phyloP scores from a whole-genome alignment of 2,797 vertebrate genomes.

The Cyclopterus lumpus region DNA sequence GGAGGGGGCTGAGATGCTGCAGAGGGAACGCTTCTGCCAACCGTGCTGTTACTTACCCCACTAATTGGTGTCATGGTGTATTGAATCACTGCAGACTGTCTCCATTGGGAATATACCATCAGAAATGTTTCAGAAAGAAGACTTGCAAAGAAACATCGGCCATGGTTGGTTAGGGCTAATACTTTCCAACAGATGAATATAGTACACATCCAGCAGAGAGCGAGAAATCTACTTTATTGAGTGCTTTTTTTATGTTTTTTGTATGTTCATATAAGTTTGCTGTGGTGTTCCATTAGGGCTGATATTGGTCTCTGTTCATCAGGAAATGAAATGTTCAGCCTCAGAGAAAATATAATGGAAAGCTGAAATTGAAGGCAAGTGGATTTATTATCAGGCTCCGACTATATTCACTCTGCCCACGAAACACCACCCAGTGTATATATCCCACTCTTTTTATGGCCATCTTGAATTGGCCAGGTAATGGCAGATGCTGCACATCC shows the following conservation, averaged over 20 bases:
- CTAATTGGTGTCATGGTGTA: slow-evolving; percentile 74
- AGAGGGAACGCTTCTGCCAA: slow-evolving; percentile 44
- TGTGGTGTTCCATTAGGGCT: slow-evolving; percentile 13
- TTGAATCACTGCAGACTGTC: slow-evolving; percentile 47
- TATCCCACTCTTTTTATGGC: slow-evolving; percentile 30
- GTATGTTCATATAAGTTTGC: slow-evolving; percentile 10
- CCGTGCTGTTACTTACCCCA: slow-evolving; percentile 66
- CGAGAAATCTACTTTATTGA: not conserved
- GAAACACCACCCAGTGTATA: slow-evolving; percentile 14
- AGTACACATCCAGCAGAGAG: not conserved
- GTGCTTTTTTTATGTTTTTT: slow-evolving; percentile 9
- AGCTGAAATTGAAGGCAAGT: slow-evolving; percentile 39
- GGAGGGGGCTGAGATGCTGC: slow-evolving; percentile 42
- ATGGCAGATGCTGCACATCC: slow-evolving; percentile 47
- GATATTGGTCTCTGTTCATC: slow-evolving; percentile 38
- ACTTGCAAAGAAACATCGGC: slow-evolving; percentile 8
- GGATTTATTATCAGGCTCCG: slow-evolving; percentile 40
- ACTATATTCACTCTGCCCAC: slow-evolving; percentile 13
- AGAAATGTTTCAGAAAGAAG: slow-evolving; percentile 31
- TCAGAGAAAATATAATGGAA: slow-evolving; percentile 48
- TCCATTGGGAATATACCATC: slow-evolving; percentile 36
- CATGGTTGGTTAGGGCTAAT: slow-evolving; percentile 19
- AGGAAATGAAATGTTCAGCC: slow-evolving; percentile 57
- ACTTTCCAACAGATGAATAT: not conserved
- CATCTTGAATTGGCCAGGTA: slow-evolving; percentile 51